A percentile compares a stretch with the other conserved stretches of the same genome.
Conservation (phyloP, 2,888 invertebrate species). For the Sialis lutaria region DNA sequence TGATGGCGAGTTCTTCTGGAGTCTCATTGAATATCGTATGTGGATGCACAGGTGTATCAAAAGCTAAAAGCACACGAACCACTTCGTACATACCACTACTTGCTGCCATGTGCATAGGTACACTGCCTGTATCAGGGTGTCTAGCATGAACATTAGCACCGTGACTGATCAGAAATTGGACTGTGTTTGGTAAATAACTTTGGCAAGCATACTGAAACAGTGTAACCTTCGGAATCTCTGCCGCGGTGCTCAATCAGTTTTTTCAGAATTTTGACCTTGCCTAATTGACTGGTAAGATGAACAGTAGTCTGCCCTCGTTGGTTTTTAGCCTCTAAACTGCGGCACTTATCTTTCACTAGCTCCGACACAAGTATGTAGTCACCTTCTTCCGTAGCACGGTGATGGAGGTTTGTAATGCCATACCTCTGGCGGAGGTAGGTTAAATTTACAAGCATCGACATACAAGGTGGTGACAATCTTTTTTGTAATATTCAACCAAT, state of each 20-base stretch:
- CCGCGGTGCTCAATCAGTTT: conserved; percentile 64
- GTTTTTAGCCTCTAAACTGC: too few relatives aligned
- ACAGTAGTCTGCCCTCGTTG: too few relatives aligned
- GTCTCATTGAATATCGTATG: conserved; percentile 58
- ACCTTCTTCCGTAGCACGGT: conserved; percentile 57
- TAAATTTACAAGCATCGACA: conserved; percentile 51
- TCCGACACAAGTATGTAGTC: too few relatives aligned
- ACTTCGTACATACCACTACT: conserved; percentile 65
- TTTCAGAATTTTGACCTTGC: conserved; percentile 59
- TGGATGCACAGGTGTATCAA: conserved; percentile 68
- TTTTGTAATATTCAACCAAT: conserved; percentile 63
- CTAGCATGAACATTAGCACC: conserved; percentile 79
- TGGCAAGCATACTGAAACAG: conserved; percentile 70
- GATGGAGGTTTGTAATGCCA: too few relatives aligned
- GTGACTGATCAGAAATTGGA: too few relatives aligned
- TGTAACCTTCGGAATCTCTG: conserved; percentile 69
- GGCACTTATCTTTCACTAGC: too few relatives aligned
- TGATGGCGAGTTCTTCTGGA: conserved; percentile 66
- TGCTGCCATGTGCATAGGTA: conserved; percentile 82
- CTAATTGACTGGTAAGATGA: too few relatives aligned
- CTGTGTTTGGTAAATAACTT: conserved; percentile 54
- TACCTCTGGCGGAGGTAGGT: conserved; percentile 72
- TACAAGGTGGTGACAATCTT: conserved; percentile 48
- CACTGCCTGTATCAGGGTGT: conserved; percentile 69
- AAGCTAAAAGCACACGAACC: conserved; percentile 43